Evolutionary conservation across 2,888 invertebrate species (phyloP).

Genomic region (Xestoiulus laeticollis): DNA sequence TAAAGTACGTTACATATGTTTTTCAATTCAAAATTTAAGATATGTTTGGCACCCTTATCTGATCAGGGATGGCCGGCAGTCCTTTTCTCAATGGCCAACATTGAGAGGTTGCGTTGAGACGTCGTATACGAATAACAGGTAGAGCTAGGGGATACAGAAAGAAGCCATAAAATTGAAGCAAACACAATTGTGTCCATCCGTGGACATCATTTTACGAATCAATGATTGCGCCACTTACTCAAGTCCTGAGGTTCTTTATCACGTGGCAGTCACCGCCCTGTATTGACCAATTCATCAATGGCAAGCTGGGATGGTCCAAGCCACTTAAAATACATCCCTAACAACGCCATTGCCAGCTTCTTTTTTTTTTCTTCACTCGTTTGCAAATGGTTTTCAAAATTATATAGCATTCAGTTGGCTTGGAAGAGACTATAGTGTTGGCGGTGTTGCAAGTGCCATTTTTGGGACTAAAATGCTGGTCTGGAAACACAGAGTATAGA

Average conservation of each 20-base stretch:
- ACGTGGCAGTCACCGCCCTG: not conserved
- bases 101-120: not conserved
- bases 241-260: not conserved
- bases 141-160: not conserved
- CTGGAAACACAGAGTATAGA: not conserved
- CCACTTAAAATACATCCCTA: conserved; percentile 12
- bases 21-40: not conserved
- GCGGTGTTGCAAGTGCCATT: not conserved
- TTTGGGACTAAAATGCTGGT: not conserved
- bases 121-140: not conserved
- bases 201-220: conserved; percentile 29
- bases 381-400: conserved; percentile 14
- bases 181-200: conserved; percentile 28
- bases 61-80: not conserved
- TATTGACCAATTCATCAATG: not conserved
- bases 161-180: conserved; percentile 29
- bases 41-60: not conserved
- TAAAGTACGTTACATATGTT: not conserved
- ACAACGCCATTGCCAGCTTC: not conserved
- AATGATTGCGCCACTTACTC: conserved; percentile 29
- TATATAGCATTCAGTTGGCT: not conserved
- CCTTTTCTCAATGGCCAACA: not conserved
- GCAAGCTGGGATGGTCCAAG: not conserved
- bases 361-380: too few species aligned
- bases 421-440: not conserved